Base-by-base conservation (phyloP, 92 coral and sea anemone genomes). In the Epizoanthus stellaris region DNA sequence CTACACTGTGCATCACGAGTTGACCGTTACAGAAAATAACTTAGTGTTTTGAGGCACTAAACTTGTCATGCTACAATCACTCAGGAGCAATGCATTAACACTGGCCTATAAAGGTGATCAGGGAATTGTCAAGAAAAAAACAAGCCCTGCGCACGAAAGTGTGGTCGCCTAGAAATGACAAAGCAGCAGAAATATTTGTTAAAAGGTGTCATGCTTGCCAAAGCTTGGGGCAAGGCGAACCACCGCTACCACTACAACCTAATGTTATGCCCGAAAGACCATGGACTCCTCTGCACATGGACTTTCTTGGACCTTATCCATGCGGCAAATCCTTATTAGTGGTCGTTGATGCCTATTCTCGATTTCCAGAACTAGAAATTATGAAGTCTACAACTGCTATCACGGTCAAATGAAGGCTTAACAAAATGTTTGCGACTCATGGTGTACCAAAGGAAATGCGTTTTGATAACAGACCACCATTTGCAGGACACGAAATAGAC, bases 91-190 rank as follows among this genome's bases (percentile, higher is more conserved):
- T 16, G 75, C 88, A 5, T 76, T 84, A 49, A 52, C 40, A 63
- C n/a, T 74, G 19, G 88, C 80, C n/a, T 83, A 85, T 17, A 63
- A 85, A 49, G 88, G 88, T 58, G 75, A 85, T 62, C 88, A 85
- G 56, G 88, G 84, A 72, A 85, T 75, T 17, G 84, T 75, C 34
- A 12, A 85, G 76, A 52, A 72, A 76, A 13, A 85, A 85, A 69
- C 84, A 85, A 76, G 84, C 77, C 42, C 30, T 76, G 52, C 64
- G 83, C 39, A 85, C 88, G 47, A 85, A 85, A 17, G 83, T 85
- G 57, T 85, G 64, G 81, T 75, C 63, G 42, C 81, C 67, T 10
- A 43, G 59, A 6, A 75, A n/a, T 40, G 81, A 75, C 70, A 59
- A 85, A 73, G 72, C 53, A 58, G 72, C 88, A 21, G 56, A 75